A percentile compares a stretch with the other conserved stretches of the same genome.
Conservation (phyloP, 2,888 invertebrate species). For the Microctonus brassicae region DNA sequence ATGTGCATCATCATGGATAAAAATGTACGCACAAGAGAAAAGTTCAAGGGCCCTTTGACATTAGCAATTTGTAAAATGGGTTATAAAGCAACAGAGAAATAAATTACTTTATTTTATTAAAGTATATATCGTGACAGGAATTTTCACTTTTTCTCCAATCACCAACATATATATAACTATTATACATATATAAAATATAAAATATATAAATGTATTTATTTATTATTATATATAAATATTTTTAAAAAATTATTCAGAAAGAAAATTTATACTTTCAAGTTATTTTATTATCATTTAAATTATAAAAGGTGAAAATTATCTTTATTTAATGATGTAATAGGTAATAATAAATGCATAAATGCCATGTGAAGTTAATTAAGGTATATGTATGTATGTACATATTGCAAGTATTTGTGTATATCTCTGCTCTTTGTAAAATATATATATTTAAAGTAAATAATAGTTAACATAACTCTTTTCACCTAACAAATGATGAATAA, state of each 20-base stretch:
- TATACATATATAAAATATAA: neutral
- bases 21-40: neutral
- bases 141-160: neutral
- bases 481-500: constrained; percentile 21
- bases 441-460: constrained; percentile 25
- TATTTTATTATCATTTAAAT: constrained; percentile 15
- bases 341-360: constrained; percentile 26
- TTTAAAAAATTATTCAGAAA: neutral
- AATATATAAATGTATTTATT: no score
- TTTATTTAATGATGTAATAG: constrained; percentile 15
- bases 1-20: neutral
- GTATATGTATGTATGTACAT: neutral
- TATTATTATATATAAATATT: no score
- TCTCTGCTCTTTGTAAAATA: neutral
- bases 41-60: neutral
- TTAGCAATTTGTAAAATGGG: neutral
- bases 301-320: constrained; percentile 22
- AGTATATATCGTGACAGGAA: neutral
- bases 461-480: constrained; percentile 25
- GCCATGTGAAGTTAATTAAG: neutral
- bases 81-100: neutral
- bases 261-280: constrained; percentile 9
- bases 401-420: neutral
- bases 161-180: neutral
- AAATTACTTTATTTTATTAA: neutral